Conservation (phyloP, 2,888 invertebrate genomes). For the Phania funesta region DNA sequence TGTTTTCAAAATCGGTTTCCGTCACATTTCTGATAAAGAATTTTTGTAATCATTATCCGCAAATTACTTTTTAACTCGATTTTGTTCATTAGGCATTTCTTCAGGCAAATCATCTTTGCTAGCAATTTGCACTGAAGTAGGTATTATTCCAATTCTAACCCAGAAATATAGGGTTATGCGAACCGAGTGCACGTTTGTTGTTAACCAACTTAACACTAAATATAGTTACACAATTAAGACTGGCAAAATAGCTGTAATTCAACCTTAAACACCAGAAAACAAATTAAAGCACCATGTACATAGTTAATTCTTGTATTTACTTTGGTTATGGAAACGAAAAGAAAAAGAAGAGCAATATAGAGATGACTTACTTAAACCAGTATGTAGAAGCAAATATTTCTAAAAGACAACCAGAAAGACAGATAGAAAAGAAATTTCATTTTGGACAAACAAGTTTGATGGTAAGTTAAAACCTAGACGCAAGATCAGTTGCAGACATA, state of each 20-base stretch:
- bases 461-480: constrained; percentile 75
- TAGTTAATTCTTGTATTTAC: constrained; percentile 20
- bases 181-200: neutral
- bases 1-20: too few species aligned
- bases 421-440: constrained; percentile 55
- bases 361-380: neutral
- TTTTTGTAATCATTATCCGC: too few species aligned
- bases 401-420: constrained; percentile 19
- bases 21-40: too few species aligned
- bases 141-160: neutral
- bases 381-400: constrained; percentile 1
- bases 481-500: constrained; percentile 78
- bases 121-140: neutral
- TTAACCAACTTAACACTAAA: constrained; percentile 41
- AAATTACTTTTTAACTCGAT: too few species aligned
- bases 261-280: neutral
- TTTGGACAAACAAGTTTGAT: constrained; percentile 72
- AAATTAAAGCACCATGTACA: neutral
- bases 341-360: constrained; percentile 11
- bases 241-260: constrained; percentile 14
- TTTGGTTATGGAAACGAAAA: constrained; percentile 1
- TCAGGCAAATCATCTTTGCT: too few species aligned
- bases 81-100: too few species aligned
- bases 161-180: neutral
- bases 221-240: constrained; percentile 9